Evolutionary conservation across 2,797 vertebrate species (phyloP).

Genomic region (Ibycter americanus): DNA sequence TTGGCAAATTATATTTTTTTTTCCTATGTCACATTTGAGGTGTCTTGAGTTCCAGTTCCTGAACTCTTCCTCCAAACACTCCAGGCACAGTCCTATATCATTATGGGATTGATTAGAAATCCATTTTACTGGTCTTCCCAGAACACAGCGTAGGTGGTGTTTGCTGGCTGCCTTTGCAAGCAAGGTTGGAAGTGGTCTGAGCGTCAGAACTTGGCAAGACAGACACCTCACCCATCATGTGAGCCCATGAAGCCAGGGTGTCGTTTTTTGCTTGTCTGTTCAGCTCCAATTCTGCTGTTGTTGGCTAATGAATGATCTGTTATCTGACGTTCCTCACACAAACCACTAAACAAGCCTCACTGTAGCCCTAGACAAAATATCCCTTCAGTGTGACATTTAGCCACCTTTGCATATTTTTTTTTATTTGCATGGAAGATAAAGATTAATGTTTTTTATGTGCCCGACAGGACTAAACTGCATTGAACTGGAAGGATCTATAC

Average conservation of each 20-base stretch:
- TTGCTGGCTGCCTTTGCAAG: background rate
- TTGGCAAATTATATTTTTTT: background rate
- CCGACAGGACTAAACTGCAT: background rate
- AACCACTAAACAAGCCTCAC: background rate
- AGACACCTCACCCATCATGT: background rate
- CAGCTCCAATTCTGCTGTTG: background rate
- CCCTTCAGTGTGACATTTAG: background rate
- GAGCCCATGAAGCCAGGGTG: background rate
- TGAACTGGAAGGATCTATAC: background rate
- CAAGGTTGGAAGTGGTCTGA: background rate
- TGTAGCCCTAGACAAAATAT: background rate
- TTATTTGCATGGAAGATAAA: background rate
- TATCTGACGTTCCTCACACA: background rate
- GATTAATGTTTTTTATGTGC: background rate
- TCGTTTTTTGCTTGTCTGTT: background rate
- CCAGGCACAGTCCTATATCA: background rate
- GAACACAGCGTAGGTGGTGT: background rate
- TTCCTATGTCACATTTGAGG: background rate
- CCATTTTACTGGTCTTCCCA: background rate
- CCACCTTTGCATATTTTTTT: background rate
- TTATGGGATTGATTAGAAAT: background rate
- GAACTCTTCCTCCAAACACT: background rate
- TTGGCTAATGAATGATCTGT: background rate
- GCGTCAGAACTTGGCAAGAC: background rate
- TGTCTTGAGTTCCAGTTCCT: background rate